Conservation (phyloP, 2,797 vertebrate species). For the Hoplostethus mediterraneus region DNA sequence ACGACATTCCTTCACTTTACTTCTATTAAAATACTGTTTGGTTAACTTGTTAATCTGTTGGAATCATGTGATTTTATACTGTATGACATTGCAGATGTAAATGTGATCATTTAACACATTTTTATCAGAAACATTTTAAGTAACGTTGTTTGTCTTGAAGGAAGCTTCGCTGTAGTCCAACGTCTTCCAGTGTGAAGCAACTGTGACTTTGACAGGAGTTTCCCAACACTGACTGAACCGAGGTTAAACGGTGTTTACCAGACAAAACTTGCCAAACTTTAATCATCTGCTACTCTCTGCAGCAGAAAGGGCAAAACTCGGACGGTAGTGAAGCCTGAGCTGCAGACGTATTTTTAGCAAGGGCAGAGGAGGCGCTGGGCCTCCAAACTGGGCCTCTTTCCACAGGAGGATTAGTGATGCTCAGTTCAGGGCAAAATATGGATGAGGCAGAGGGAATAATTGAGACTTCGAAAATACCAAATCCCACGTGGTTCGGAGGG, state of each 20-base stretch:
- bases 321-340: conserved; percentile 14
- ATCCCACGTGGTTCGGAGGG: conserved; percentile 21
- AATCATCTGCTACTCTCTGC: conserved; percentile 1
- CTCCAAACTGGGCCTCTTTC: conserved; percentile 45
- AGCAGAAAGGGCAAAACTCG: conserved; percentile 23
- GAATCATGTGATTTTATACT: no score
- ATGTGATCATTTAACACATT: no score
- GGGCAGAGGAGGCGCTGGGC: conserved; percentile 23
- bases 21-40: no score
- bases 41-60: no score
- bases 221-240: not conserved
- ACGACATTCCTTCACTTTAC: no score
- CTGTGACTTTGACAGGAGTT: no score
- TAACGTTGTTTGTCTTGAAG: no score
- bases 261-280: conserved; percentile 9
- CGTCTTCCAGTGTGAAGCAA: no score
- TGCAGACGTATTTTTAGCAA: conserved; percentile 38
- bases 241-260: conserved; percentile 4
- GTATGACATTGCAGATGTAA: no score
- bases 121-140: no score
- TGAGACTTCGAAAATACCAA: conserved; percentile 32
- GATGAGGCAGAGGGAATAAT: conserved; percentile 15
- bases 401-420: conserved; percentile 38
- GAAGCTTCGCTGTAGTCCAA: no score
- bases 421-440: conserved; percentile 10